phyloP scores from a whole-genome alignment of 2,797 vertebrate genomes.

The Pterois miles region DNA sequence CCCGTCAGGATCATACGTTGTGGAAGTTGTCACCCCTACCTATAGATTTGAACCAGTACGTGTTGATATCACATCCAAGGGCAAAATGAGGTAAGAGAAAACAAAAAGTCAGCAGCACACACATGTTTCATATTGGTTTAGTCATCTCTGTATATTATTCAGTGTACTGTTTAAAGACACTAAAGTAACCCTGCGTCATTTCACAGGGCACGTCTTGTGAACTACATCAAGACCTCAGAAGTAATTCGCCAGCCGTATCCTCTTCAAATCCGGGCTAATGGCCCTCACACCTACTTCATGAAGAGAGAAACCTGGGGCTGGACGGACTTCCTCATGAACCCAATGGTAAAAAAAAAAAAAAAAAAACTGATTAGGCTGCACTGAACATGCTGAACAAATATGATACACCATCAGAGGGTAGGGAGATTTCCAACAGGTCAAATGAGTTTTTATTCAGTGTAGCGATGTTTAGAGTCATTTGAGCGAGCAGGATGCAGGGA shows the following conservation, averaged over 20 bases:
- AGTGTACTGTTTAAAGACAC: neutral
- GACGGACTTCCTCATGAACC: constrained; percentile 99
- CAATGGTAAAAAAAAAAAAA: constrained; percentile 87
- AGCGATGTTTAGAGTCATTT: neutral
- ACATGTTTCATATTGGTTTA: neutral
- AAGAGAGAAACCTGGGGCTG: constrained; percentile 99
- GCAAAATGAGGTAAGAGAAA: constrained; percentile 94
- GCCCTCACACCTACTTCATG: constrained; percentile 94
- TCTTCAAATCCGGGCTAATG: constrained; percentile 92
- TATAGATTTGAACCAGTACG: constrained; percentile 94
- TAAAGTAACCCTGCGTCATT: neutral
- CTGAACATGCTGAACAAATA: neutral
- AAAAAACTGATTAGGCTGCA: neutral
- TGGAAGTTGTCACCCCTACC: constrained; percentile 92
- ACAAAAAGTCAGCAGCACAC: rapidly evolving
- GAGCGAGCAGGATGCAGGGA: neutral
- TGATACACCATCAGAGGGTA: too few relatives aligned
- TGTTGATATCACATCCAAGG: constrained; percentile 98
- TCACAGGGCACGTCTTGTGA: constrained; percentile 92
- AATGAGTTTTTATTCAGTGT: too few relatives aligned
- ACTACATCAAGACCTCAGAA: constrained; percentile 98
- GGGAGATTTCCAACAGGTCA: neutral
- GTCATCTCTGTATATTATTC: neutral
- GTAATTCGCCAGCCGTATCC: constrained; percentile 94
- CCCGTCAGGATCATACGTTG: constrained; percentile 96